Evolutionary conservation across 37 sponge, comb jelly and placozoan species (phyloP), one percentile per base, ranked within the genome.

Genomic region (Chondrosia reniformis): DNA sequence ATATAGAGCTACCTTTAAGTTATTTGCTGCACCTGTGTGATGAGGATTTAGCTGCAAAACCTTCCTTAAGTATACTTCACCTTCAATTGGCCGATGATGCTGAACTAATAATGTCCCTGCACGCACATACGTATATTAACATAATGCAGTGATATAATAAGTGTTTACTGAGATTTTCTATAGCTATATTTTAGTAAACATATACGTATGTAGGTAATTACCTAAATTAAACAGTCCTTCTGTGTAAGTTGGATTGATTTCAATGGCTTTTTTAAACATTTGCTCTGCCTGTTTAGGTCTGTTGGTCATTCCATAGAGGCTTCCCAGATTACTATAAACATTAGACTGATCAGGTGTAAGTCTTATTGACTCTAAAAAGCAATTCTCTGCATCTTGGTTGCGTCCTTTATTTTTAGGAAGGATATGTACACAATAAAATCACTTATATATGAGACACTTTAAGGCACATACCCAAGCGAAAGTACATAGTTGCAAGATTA

Each of bases 191-290:
- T 49, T 19, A 19, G 32, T 64, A 13, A 33, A 4, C 32, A 33
- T 64, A 32, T 13, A 33, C 36, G 13, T 25, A 12, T 9, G 27
- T 7, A 19, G 4, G 15, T 38, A n/a, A 41, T 49, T 46, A 85
- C 95, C 95, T 21, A 86, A 59, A 42, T 94, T 94, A 84, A 94
- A 94, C 73, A 88, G 63, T 7, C 83, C 95, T 39, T 94, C 95
- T 10, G 67, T 59, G 33, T 94, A 94, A 45, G 21, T 79, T 12
- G 91, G 95, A 38, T 79, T 77, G 33, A 94, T 39, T 25, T 78
- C 59, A 32, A 94, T 13, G 52, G 95, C 95, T 65, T 88, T 88
- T 64, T 49, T 76, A 59, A 94, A 94, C 92, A 85, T 83, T 38
- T 87, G 46, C 80, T 91, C 86, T 40, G 95, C 87, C 30, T 88